Conservation (phyloP, 1,140 invertebrate genomes). For the Hyles euphorbiae region DNA sequence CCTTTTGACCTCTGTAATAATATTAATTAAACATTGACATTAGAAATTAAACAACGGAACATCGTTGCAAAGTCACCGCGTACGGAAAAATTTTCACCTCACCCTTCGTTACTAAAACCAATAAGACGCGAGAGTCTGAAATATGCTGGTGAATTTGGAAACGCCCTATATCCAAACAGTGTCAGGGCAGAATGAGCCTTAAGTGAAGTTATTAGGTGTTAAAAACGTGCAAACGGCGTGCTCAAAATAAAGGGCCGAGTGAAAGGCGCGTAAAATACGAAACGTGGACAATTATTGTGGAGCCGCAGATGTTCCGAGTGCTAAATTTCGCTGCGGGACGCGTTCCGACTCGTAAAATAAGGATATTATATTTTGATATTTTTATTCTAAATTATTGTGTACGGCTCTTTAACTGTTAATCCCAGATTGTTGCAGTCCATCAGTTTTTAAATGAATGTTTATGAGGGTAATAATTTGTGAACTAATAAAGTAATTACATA, state of each 20-base stretch:
- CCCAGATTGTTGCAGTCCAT: too few species aligned
- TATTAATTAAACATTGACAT: too few species aligned
- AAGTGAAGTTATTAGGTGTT: not conserved
- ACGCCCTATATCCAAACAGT: slow-evolving; percentile 7
- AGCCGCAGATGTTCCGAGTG: not conserved
- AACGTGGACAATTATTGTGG: slow-evolving; percentile 1
- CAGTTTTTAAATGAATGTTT: too few species aligned
- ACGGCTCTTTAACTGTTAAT: too few species aligned
- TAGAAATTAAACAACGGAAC: slow-evolving; percentile 15
- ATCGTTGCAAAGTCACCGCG: slow-evolving; percentile 50
- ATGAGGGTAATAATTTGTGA: too few species aligned
- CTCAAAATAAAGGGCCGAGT: not conserved
- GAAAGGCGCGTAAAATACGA: not conserved
- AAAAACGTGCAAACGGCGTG: not conserved
- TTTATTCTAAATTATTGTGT: too few species aligned
- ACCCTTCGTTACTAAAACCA: slow-evolving; percentile 65
- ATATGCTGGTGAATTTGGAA: slow-evolving; percentile 4
- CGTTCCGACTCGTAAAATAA: too few species aligned
- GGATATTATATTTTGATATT: too few species aligned
- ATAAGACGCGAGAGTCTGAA: slow-evolving; percentile 65
- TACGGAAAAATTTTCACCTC: slow-evolving; percentile 36
- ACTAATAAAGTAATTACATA: too few species aligned
- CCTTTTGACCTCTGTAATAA: too few species aligned
- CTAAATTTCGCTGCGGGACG: too few species aligned
- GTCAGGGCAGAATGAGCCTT: slow-evolving; percentile 18